Percentiles rank a stretch among this genome's conserved stretches.
Conservation (phyloP, 1,140 invertebrate species). For the Zaprionus tsacasi region DNA sequence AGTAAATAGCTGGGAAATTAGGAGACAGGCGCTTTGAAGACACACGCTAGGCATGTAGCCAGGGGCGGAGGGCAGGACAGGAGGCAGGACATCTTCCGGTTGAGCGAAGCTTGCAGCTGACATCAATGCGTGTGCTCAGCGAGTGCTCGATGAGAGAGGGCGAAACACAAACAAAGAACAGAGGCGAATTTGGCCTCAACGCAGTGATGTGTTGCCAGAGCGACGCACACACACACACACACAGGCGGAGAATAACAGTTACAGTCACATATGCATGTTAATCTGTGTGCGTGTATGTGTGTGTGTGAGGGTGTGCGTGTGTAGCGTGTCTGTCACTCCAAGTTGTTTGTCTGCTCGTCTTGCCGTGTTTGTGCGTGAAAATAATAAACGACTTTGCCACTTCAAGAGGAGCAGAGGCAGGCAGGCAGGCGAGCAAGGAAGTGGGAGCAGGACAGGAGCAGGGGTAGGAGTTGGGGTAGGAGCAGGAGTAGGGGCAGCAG, state of each 20-base stretch:
- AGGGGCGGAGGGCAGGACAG: neutral
- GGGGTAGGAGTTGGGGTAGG: neutral
- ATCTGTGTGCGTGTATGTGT: neutral
- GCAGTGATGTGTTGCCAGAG: slow-evolving; percentile 1
- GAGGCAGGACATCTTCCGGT: slow-evolving; percentile 40
- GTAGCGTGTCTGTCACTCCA: slow-evolving; percentile 20
- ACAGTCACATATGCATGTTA: slow-evolving; percentile 5
- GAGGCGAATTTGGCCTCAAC: slow-evolving; percentile 2
- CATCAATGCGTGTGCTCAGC: slow-evolving; percentile 57
- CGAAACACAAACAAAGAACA: slow-evolving; percentile 46
- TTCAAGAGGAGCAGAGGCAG: slow-evolving; percentile 34
- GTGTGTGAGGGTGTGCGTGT: neutral
- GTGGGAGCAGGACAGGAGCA: neutral
- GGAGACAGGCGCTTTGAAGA: slow-evolving; percentile 35
- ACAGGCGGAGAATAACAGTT: neutral
- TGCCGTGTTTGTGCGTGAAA: slow-evolving; percentile 62
- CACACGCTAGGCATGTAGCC: neutral
- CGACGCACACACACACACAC: slow-evolving; percentile 5
- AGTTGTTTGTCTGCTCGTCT: slow-evolving; percentile 16
- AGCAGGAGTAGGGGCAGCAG: neutral
- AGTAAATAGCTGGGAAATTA: slow-evolving; percentile 71
- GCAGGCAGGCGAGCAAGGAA: neutral
- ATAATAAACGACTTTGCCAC: slow-evolving; percentile 81
- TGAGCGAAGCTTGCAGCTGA: slow-evolving; percentile 66
- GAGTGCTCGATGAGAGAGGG: slow-evolving; percentile 43